Evolutionary conservation across 2,113 vertebrate species (phyloP), one percentile per base, ranked within the genome.

Genomic region (Aphelocoma coerulescens): DNA sequence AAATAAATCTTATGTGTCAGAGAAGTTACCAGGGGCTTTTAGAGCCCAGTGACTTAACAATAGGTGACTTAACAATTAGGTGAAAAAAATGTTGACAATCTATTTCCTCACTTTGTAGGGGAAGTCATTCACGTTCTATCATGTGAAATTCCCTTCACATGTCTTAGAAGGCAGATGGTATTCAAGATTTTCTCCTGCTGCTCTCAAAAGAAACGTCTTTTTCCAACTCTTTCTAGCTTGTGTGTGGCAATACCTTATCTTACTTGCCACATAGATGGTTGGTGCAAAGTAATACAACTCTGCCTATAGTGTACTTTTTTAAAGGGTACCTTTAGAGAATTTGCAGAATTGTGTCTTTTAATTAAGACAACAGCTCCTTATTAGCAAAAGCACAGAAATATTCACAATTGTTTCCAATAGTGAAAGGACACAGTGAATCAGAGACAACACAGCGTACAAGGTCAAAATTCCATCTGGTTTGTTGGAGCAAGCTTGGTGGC

Each of bases 391-490:
- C 51, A 63, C 30, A 44, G 55, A 93, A 88, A 28, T 63, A 71
- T 59, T 44, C 52, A 75, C 26, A 37, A 2, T 71, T 61, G 10
- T 63, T 86, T 93, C 48, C 57, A 75, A 11, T 77, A 68, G 28
- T 67, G 33, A 74, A 78, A 85, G 52, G 54, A 71, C 43, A 12
- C 17, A 4, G 32, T 92, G 82, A 97, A 65, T 94, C 68, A 88
- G 55, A 81, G 14, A 78, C 43, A 92, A 71, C 69, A 78, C 16
- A 24, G 37, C 27, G 65, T 74, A 81, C 44, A n/a, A 86, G 93
- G 88, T 92, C 68, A 91, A 88, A 94, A 74, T 71, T 86, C 72
- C 65, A 27, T 86, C 65, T 94, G 72, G 19, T 84, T 93, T 89
- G 28, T 23, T 72, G 72, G 23, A 93, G 39, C 28, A 81, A 59